phyloP scores from a whole-genome alignment of 2,888 invertebrate species.

The Timandra comae region DNA sequence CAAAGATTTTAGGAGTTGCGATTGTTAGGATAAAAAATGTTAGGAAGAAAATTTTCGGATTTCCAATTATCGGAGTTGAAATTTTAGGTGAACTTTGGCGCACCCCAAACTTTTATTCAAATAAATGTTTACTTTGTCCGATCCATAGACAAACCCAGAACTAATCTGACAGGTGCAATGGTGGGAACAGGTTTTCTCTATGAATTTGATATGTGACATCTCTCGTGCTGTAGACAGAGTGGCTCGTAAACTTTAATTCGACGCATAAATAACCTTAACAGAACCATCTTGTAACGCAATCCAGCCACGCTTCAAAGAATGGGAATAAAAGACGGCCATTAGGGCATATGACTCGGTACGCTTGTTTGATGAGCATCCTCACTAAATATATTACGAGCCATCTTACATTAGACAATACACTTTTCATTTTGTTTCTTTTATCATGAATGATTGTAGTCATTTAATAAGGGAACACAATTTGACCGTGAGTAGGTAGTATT shows the following conservation, averaged over 20 bases:
- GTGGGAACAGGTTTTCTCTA: constrained; percentile 46
- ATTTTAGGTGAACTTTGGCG: too few relatives aligned
- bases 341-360: constrained; percentile 35
- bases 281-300: constrained; percentile 54
- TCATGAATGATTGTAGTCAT: not conserved
- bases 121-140: constrained; percentile 38
- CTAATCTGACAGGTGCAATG: constrained; percentile 59
- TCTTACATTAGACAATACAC: too few relatives aligned
- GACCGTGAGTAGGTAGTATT: constrained; percentile 11
- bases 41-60: too few relatives aligned
- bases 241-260: constrained; percentile 63
- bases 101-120: constrained; percentile 27
- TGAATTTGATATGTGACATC: constrained; percentile 62
- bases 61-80: too few relatives aligned
- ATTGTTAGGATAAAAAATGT: too few relatives aligned
- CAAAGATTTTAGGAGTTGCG: too few relatives aligned
- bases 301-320: constrained; percentile 38
- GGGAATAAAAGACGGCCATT: constrained; percentile 54
- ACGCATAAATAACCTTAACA: constrained; percentile 57
- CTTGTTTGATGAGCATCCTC: too few relatives aligned
- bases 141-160: constrained; percentile 40
- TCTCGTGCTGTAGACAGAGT: constrained; percentile 49
- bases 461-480: constrained; percentile 1
- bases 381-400: too few relatives aligned
- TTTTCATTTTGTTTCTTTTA: not conserved